Evolutionary conservation across 1,140 invertebrate species (phyloP), one percentile per base, ranked within the genome.

Genomic region (Cydia splendana): DNA sequence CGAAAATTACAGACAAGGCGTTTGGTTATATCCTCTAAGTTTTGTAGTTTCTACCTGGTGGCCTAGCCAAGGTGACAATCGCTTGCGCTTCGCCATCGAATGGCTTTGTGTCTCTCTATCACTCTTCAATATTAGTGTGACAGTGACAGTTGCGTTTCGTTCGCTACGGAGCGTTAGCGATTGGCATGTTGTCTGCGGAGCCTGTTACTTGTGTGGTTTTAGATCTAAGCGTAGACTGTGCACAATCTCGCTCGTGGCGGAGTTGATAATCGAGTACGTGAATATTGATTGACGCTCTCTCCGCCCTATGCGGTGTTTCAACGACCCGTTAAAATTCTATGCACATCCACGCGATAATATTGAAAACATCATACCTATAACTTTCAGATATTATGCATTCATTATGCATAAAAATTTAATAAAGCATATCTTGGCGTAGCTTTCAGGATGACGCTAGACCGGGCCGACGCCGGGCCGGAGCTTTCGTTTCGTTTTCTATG

Each of bases 241-340:
- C 51, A 24, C 18, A 24, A 24, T 62, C 7, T 24, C 18, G 57
- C 57, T 62, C 20, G 20, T 62, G 10, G 57, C 57, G 57, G 57
- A 62, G 18, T 62, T 24, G 57, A 24, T 62, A 62, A 62, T 20
- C 18, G 57, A 62, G 57, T 62, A 62, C 57, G 20, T 62, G 57
- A 62, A 62, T 62, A 62, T 62, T 62, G 57, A 62, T 62, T 62
- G 57, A 62, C 20, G 57, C 57, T 20, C 57, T 20, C 57, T 62
- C 57, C 57, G 9, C 57, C 57, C 57, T 24, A 20, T n/a, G 57
- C 57, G 18, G 57, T 62, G 57, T 62, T 62, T 62, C 57, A 24
- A 20, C 57, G 57, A 62, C 57, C 20, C 57, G 57, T 62, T 62
- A 10, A 62, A 24, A 62, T 18, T 53, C 57, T 62, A 62, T 62